Conservation (phyloP, 2,113 vertebrate genomes). For the Maccullochella peelii region DNA sequence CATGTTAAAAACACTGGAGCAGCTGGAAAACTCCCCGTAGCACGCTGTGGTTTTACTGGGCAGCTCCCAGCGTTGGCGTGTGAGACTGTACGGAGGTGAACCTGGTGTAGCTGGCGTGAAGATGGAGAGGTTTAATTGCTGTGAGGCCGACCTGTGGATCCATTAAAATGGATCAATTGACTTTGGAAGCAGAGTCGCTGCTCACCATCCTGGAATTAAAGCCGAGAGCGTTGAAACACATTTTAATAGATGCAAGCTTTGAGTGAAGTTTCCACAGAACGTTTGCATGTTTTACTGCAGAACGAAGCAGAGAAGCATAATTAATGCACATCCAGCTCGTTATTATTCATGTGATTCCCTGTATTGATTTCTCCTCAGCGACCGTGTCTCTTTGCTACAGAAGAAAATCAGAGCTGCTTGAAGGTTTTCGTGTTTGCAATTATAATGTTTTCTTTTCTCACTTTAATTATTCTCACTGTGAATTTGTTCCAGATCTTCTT, state of each 20-base stretch:
- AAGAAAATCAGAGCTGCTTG: neutral
- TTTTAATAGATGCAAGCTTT: neutral
- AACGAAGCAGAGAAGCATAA: neutral
- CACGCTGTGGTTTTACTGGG: too few relatives aligned
- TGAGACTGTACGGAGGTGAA: too few relatives aligned
- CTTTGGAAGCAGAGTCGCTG: neutral
- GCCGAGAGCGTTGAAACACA: neutral
- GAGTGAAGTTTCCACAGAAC: neutral
- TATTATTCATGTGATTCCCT: constrained; percentile 40
- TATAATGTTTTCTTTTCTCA: neutral
- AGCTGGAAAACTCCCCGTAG: too few relatives aligned
- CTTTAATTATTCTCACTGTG: too few relatives aligned
- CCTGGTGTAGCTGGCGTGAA: neutral
- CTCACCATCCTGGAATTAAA: neutral
- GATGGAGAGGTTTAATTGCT: neutral
- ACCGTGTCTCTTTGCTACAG: neutral
- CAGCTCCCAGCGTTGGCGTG: too few relatives aligned
- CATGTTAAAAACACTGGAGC: too few relatives aligned
- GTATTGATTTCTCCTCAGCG: constrained; percentile 31
- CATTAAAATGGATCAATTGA: constrained; percentile 28
- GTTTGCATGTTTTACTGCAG: neutral
- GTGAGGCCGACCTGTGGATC: neutral
- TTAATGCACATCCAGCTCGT: constrained; percentile 40
- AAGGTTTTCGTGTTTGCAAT: neutral
- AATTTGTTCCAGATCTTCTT: too few relatives aligned